Evolutionary conservation across 2,888 invertebrate genomes (phyloP).

Genomic region (Lasiommata megera): DNA sequence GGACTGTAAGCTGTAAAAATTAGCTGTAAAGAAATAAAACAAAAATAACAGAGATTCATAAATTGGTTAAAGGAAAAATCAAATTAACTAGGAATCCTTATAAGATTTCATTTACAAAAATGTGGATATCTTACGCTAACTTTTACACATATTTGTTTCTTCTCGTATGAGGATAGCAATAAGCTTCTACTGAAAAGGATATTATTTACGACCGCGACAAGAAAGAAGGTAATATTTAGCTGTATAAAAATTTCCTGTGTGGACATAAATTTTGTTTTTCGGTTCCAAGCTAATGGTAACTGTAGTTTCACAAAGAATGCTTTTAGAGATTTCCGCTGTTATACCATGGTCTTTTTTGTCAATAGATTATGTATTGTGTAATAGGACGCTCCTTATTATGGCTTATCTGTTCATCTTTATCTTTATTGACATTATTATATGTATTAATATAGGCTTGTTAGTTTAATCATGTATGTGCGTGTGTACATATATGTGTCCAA

Average conservation of each 20-base stretch:
- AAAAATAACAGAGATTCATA: background rate
- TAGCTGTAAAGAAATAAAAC: too few species aligned
- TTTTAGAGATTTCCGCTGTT: slow-evolving; percentile 35
- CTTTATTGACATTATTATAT: too few species aligned
- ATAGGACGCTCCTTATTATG: too few species aligned
- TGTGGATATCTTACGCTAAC: slow-evolving; percentile 6
- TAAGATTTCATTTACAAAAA: slow-evolving; percentile 12
- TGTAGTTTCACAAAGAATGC: slow-evolving; percentile 54
- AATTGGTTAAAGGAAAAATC: slow-evolving; percentile 6
- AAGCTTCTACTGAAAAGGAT: slow-evolving; percentile 70
- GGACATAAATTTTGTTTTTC: slow-evolving; percentile 68
- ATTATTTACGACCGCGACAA: slow-evolving; percentile 72
- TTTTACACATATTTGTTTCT: slow-evolving; percentile 52
- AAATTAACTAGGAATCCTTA: slow-evolving; percentile 15
- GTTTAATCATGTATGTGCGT: too few species aligned
- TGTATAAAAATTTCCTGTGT: slow-evolving; percentile 70
- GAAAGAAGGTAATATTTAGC: slow-evolving; percentile 67
- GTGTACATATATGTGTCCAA: too few species aligned
- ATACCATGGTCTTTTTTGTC: slow-evolving; percentile 22
- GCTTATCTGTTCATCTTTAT: too few species aligned
- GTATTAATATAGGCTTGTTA: too few species aligned
- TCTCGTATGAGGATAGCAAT: slow-evolving; percentile 58
- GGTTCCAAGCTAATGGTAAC: slow-evolving; percentile 71
- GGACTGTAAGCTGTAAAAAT: slow-evolving; percentile 58
- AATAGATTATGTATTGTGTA: background rate